Evolutionary conservation across 2,113 vertebrate genomes (phyloP), one percentile per base, ranked within the genome.

Genomic region (Ploceus nigricollis): DNA sequence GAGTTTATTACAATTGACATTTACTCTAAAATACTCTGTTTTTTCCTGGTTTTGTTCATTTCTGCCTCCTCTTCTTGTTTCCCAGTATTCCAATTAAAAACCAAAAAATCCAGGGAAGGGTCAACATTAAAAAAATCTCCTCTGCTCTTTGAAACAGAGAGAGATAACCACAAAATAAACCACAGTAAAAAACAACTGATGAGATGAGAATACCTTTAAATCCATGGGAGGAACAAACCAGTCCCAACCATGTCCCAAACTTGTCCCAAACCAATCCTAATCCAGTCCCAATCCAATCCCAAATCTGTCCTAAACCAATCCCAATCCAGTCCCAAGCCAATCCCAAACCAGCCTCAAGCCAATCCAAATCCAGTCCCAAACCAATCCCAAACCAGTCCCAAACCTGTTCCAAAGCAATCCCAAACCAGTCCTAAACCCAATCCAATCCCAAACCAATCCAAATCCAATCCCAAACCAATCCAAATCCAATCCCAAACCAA

Each of bases 151-250:
- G 91, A 91, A 93, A 64, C 42, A 56, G 78, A 93, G 45, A 51
- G 82, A 91, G 69, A 70, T 82, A 94, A 96, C 94, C 95, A 95
- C 89, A 96, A 94, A 96, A 96, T 82, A 97, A 97, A 94, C 90
- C 90, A 79, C 79, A 94, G 90, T 91, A 70, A 90, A 92, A 92
- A 87, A 77, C 81, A 78, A 91, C 87, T 73, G 78, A 95, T 94
- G 82, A 89, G 64, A 89, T 94, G 92, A 87, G 56, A 91, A 90
- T 89, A 93, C 37, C 65, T 97, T 96, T 94, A 69, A 57, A 93
- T 73, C 45, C 15, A 75, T 28, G 63, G 86, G 89, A 68, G 37
- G 83, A 87, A 87, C 12, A 94, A 68, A 81, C 15, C 89, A 51
- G 65, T 79, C 80, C 70, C 42, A 95, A 19, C 5, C 30, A 33